These are phyloP conservation scores for Pachymerium ferrugineum DNA, from an alignment of 2,888 invertebrate species.

Conservation along the genomic window DNA sequence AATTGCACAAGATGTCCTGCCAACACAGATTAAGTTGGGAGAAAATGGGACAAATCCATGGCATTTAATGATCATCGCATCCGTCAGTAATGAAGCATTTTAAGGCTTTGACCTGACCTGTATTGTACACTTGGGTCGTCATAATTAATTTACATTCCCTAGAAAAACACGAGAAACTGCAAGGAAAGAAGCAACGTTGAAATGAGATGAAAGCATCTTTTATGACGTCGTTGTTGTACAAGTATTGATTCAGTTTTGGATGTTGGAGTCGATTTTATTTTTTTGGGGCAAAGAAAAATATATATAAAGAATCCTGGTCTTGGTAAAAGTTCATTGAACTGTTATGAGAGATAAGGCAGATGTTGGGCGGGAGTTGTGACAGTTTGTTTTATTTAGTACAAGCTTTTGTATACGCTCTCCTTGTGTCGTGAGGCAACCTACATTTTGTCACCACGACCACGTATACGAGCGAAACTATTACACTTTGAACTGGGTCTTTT, in stretches of 20 bases:
- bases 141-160: not conserved
- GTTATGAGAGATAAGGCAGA: conserved; percentile 23
- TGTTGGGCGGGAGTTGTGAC: conserved; percentile 27
- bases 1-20: conserved; percentile 17
- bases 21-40: conserved; percentile 15
- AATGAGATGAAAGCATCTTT: no score
- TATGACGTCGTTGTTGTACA: no score
- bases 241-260: no score
- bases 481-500: conserved; percentile 14
- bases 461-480: conserved; percentile 17
- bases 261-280: no score
- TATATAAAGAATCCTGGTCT: not conserved
- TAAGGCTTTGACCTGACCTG: conserved; percentile 24
- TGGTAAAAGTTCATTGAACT: conserved; percentile 19
- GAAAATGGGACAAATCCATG: conserved; percentile 22
- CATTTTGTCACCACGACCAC: conserved; percentile 23
- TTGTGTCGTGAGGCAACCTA: conserved; percentile 19
- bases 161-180: no score
- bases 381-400: conserved; percentile 27
- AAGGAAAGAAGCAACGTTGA: no score
- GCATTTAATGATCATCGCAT: conserved; percentile 27
- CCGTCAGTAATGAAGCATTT: conserved; percentile 27
- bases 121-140: conserved; percentile 27
- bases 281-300: no score
- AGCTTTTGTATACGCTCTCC: conserved; percentile 17